phyloP scores from a whole-genome alignment of 2,888 invertebrate genomes.

The Tetheella fluctuosa region DNA sequence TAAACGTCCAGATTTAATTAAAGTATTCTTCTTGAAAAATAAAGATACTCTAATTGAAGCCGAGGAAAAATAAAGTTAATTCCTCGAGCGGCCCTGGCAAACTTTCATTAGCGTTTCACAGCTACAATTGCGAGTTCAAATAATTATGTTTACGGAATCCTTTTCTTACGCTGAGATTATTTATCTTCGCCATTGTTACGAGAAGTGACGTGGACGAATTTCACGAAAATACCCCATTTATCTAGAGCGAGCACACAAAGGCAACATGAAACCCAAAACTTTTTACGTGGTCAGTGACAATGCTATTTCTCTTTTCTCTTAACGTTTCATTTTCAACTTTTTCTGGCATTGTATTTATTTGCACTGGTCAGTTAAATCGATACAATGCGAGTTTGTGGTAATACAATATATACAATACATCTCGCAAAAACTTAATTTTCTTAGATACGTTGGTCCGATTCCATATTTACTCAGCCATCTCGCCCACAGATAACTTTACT shows the following conservation, averaged over 20 bases:
- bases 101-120: conserved; percentile 78
- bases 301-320: conserved; percentile 77
- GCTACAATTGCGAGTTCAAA: conserved; percentile 81
- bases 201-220: conserved; percentile 82
- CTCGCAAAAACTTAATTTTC: conserved; percentile 54
- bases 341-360: conserved; percentile 64
- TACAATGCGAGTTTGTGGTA: conserved; percentile 39
- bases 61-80: conserved; percentile 71
- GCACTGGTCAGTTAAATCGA: conserved; percentile 42
- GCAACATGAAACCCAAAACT: conserved; percentile 80
- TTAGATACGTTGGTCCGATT: conserved; percentile 57
- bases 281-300: conserved; percentile 83
- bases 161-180: conserved; percentile 82
- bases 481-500: conserved; percentile 76
- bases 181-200: conserved; percentile 81
- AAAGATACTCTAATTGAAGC: conserved; percentile 70
- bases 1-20: conserved; percentile 71
- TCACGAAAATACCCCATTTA: conserved; percentile 82
- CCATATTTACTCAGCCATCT: conserved; percentile 69
- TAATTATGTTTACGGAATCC: conserved; percentile 83
- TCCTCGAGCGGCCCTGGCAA: conserved; percentile 65
- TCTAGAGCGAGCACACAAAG: conserved; percentile 78
- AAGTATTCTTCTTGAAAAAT: conserved; percentile 68
- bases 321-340: conserved; percentile 74
- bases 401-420: conserved; percentile 34